Evolutionary conservation across 1,140 invertebrate species (phyloP).

Genomic region (Nilaparvata lugens): DNA sequence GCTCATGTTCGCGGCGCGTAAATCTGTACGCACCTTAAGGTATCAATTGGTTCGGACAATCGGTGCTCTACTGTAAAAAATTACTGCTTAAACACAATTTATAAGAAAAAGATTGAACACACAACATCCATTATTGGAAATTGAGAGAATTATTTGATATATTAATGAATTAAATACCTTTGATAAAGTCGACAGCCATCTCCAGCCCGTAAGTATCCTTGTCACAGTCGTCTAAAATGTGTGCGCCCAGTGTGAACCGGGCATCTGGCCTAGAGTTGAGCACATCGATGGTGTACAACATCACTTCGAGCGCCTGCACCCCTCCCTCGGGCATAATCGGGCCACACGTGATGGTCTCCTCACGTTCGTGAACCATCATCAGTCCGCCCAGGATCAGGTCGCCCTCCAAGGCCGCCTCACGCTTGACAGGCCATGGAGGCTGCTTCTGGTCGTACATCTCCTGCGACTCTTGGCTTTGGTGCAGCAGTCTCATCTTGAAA

Average conservation of each 20-base stretch:
- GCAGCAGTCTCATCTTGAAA: no score
- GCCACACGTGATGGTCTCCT: conserved; percentile 72
- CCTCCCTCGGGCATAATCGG: conserved; percentile 92
- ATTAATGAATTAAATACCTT: conserved; percentile 58
- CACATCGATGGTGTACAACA: conserved; percentile 83
- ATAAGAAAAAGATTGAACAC: no score
- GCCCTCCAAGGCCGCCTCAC: conserved; percentile 75
- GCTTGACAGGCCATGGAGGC: conserved; percentile 68
- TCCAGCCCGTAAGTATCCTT: conserved; percentile 92
- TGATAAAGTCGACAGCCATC: conserved; percentile 94
- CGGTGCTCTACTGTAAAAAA: no score
- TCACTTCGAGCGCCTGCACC: conserved; percentile 80
- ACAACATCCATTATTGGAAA: no score
- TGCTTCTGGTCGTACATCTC: no score
- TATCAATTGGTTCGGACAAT: no score
- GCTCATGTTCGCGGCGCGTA: no score
- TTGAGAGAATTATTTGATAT: conserved; percentile 6
- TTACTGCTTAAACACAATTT: no score
- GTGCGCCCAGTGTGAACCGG: conserved; percentile 72
- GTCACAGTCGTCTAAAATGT: conserved; percentile 91
- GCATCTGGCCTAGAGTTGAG: conserved; percentile 59
- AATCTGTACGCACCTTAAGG: no score
- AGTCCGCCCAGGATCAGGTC: conserved; percentile 76
- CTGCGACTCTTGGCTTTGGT: no score
- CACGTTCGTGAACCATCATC: conserved; percentile 94